phyloP scores from a whole-genome alignment of 2,113 vertebrate genomes.

The Gymnarchus niloticus region DNA sequence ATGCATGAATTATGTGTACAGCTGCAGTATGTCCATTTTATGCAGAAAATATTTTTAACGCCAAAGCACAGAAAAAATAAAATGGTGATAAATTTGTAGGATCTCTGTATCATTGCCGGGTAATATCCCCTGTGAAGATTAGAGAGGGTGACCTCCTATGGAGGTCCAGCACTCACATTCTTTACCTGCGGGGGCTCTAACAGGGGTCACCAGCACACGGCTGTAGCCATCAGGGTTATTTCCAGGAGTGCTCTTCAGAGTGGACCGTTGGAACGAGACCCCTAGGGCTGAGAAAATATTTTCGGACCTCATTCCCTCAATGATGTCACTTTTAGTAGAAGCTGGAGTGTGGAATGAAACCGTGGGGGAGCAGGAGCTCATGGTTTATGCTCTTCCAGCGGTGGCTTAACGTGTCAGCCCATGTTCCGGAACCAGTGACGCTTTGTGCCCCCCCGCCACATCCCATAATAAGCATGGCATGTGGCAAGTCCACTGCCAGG shows the following conservation, averaged over 20 bases:
- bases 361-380: neutral
- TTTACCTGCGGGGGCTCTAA: neutral
- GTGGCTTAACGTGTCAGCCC: too few relatives aligned
- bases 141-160: too few relatives aligned
- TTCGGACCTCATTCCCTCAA: neutral
- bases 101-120: neutral
- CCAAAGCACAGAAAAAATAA: neutral
- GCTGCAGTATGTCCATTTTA: neutral
- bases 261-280: neutral
- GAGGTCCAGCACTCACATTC: too few relatives aligned
- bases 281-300: too few relatives aligned
- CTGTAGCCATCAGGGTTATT: neutral
- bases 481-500: neutral
- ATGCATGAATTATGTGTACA: neutral
- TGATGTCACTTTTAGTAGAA: neutral
- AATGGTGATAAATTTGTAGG: neutral
- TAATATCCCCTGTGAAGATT: neutral
- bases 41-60: neutral
- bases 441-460: neutral
- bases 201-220: neutral
- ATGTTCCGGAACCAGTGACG: neutral
- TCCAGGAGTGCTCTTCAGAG: neutral
- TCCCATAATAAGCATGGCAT: neutral
- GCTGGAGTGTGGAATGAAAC: neutral
- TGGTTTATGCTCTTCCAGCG: neutral